These are phyloP conservation scores for Pristis pectinata DNA, from an alignment of 2,797 vertebrate species.

Conservation along the genomic window DNA sequence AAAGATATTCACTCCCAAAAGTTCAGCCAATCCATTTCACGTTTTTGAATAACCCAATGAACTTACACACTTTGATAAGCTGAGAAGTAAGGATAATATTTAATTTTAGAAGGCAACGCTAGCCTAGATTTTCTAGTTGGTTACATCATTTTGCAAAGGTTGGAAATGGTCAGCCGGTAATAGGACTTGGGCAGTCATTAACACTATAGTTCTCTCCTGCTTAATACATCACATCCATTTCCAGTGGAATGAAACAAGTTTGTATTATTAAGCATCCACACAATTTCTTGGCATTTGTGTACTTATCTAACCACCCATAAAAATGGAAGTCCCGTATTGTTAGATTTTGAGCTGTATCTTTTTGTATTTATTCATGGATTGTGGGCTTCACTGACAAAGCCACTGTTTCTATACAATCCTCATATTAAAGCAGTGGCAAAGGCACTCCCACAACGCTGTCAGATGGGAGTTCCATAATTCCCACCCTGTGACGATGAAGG, in stretches of 20 bases:
- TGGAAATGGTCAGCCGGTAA: not conserved
- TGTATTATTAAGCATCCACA: not conserved
- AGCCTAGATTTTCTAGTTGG: not conserved
- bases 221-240: not conserved
- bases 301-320: not conserved
- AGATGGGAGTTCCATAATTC: no score
- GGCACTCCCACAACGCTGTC: no score
- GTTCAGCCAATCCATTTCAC: not conserved
- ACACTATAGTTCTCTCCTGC: not conserved
- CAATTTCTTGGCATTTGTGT: not conserved
- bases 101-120: no score
- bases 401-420: no score
- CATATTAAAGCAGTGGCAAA: no score
- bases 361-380: no score
- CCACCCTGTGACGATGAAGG: no score
- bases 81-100: not conserved
- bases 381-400: no score
- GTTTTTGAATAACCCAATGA: not conserved
- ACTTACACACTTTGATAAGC: not conserved
- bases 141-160: not conserved
- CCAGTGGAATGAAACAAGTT: not conserved
- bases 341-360: not conserved
- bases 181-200: not conserved
- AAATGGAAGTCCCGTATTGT: not conserved
- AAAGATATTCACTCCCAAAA: no score